Base-by-base conservation (phyloP, 2,797 vertebrate species). In the Acomys russatus region DNA sequence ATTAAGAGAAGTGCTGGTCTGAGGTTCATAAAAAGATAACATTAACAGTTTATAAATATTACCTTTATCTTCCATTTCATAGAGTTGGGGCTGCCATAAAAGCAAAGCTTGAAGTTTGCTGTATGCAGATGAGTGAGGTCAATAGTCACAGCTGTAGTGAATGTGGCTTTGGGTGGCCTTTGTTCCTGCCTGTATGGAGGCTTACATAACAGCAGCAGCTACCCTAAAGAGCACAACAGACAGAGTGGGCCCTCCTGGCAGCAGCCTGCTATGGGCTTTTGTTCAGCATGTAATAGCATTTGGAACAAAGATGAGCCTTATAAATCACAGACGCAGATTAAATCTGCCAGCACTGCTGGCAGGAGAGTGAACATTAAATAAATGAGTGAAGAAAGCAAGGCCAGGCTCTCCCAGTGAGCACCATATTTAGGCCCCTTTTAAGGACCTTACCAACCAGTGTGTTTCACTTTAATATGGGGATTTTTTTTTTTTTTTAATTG, bases 231-330 rank as follows among this genome's bases (percentile, higher is more conserved):
- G 59, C 51, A 2, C 78, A 23, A 64, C 9, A 56, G 88, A 66
- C 86, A 77, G 28, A 64, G 91, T 1, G 12, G 33, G 30, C 87
- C 78, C 73, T 74, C 77, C 64, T 70, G 93, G 94, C 49, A 76
- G 86, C 49, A 49, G 20, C 70, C 88, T 54, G 5, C 64, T 11
- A 15, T 0, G 94, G 92, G 83, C 92, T 90, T 97, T 88, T 79
- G 89, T 89, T 93, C 33, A 56, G 85, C 80, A 23, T 3, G 14
- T 76, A 79, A 95, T 77, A 59, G 86, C 76, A 56, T 96, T 44
- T 92, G 94, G 90, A 93, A 92, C 95, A 95, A 91, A 91, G 96
- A 96, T 64, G 93, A 97, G 88, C 88, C 74, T 84, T 84, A 49
- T 91, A 89, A 97, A 96, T 6, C 96, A 76, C 4, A 92, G 97